Base-by-base conservation (phyloP, 2,888 invertebrate species). In the Microdon myrmicae region DNA sequence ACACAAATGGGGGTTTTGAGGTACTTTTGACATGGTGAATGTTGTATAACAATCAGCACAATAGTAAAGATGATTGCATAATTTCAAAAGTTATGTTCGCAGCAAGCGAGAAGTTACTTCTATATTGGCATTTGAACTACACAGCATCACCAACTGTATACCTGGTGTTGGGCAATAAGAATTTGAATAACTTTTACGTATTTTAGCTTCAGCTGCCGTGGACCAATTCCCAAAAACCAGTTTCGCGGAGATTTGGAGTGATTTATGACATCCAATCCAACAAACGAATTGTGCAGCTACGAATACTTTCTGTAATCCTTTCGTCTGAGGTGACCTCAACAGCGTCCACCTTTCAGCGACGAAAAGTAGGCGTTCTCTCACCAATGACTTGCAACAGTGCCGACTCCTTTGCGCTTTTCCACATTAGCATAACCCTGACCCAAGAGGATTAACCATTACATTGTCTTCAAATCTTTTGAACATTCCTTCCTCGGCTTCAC, bases 401-500 rank as follows among this genome's bases (percentile, higher is more conserved):
- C 35, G 12, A 51, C 47, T 58, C 47, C 51, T 53, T 56, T 64
- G 37, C 56, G 41, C 51, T 56, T 51, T 53, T 64, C 45, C 58
- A 34, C 51, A 64, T 64, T 64, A 64, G 58, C 64, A 64, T 64
- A 64, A 43, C 47, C 28, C 58, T 64, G 64, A 58, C 56, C 64
- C 58, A 38, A 53, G 16, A 31, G 47, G 58, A 64, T 64, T 64
- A 55, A 54, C 32, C 58, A 51, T 41, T 56, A 44, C 22, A 44
- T n/a, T 20, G 28, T 34, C 39, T 22, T 56, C 37, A 51, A 49
- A 35, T 8, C 6, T 31, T 26, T 55, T 43, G n/a, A n/a, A n/a
- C n/a, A n/a, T n/a, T n/a, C n/a, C n/a, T n/a, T n/a, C n/a, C n/a
- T n/a, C n/a, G n/a, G n/a, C n/a, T n/a, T n/a, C n/a, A n/a, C n/a